Evolutionary conservation across 1,140 invertebrate genomes (phyloP).

Genomic region (Macrotrachela quadricornifera): DNA sequence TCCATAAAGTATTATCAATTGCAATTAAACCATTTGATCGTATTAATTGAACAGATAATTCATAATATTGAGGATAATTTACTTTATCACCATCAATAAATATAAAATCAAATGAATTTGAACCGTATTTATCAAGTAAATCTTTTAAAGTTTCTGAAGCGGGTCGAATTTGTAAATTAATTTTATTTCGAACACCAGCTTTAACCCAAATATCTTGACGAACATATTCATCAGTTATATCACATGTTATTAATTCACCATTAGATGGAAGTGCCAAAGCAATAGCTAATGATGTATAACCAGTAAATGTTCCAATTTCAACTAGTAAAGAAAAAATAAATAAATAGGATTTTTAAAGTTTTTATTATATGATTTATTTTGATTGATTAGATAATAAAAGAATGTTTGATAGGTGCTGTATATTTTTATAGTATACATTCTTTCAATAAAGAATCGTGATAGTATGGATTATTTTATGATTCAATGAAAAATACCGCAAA

Average conservation of each 20-base stretch:
- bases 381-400: too few species aligned
- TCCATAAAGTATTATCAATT: conserved; percentile 28
- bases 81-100: conserved; percentile 34
- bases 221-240: background rate
- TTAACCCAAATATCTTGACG: conserved; percentile 8
- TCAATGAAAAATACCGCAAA: too few species aligned
- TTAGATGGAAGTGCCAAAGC: conserved; percentile 5
- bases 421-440: too few species aligned
- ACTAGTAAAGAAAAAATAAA: conserved; percentile 12
- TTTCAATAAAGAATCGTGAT: too few species aligned
- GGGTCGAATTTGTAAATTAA: conserved; percentile 20
- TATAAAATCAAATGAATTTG: conserved; percentile 30
- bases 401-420: too few species aligned
- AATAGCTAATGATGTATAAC: conserved; percentile 3
- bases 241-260: background rate
- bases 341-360: too few species aligned
- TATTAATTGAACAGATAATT: conserved; percentile 22
- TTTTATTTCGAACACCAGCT: conserved; percentile 21
- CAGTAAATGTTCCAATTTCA: conserved; percentile 18
- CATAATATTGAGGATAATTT: conserved; percentile 29
- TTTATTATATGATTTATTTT: too few species aligned
- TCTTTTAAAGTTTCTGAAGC: conserved; percentile 19
- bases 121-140: conserved; percentile 21
- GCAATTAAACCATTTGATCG: conserved; percentile 28
- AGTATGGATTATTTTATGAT: too few species aligned